Evolutionary conservation across 1,140 invertebrate species (phyloP).

Genomic region (Calycopis cecrops): DNA sequence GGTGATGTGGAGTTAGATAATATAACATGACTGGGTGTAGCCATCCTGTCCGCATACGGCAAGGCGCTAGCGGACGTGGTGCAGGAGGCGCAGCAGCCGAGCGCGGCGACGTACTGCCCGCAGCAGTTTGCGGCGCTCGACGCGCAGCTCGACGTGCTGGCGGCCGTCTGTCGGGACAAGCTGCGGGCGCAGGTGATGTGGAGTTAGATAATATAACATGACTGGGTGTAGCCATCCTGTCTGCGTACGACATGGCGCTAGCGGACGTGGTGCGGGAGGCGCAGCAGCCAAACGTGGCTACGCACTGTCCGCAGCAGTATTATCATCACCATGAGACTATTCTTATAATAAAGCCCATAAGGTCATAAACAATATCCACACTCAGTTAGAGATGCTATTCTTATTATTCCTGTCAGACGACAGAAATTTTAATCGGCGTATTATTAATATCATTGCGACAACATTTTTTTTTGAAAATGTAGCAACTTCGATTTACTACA

Average conservation of each 20-base stretch:
- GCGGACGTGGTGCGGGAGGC: slow-evolving; percentile 98
- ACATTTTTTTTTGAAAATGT: too few relatives aligned
- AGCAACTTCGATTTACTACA: too few relatives aligned
- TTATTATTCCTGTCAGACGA: too few relatives aligned
- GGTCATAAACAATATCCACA: too few relatives aligned
- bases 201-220: slow-evolving; percentile 6
- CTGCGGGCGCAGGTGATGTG: slow-evolving; percentile 74
- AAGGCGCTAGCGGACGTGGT: slow-evolving; percentile 99
- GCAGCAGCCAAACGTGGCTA: slow-evolving; percentile 89
- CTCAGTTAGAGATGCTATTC: too few relatives aligned
- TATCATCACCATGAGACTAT: neutral
- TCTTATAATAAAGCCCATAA: neutral
- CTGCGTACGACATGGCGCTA: slow-evolving; percentile 98
- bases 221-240: slow-evolving; percentile 94
- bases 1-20: slow-evolving; percentile 31
- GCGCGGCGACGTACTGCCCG: slow-evolving; percentile 81
- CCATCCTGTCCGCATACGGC: slow-evolving; percentile 98
- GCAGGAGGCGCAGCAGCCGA: slow-evolving; percentile 93
- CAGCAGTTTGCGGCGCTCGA: slow-evolving; percentile 82
- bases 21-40: too few relatives aligned
- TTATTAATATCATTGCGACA: too few relatives aligned
- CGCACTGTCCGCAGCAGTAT: slow-evolving; percentile 76
- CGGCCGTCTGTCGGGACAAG: slow-evolving; percentile 78
- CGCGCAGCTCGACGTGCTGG: slow-evolving; percentile 79
- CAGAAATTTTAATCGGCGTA: too few relatives aligned